Conservation (phyloP, 2,797 vertebrate species). For the Onychomys arenicola region DNA sequence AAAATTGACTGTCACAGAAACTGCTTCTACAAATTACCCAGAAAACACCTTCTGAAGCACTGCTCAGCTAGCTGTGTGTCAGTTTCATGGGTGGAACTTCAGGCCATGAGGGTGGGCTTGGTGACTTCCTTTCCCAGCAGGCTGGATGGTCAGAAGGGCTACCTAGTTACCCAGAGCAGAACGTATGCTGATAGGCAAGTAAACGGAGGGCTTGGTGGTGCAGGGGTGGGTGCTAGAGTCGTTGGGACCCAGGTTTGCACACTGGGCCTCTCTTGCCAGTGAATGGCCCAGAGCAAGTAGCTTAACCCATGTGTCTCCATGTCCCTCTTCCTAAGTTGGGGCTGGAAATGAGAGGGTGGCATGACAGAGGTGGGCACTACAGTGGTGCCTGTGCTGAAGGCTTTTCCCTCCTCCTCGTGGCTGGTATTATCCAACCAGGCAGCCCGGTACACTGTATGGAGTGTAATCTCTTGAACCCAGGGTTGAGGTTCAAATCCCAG, state of each 20-base stretch:
- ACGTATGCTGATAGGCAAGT: not conserved
- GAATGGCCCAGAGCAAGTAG: not conserved
- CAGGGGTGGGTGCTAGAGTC: not conserved
- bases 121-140: not conserved
- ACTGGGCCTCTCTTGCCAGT: not conserved
- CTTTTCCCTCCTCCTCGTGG: rapidly evolving
- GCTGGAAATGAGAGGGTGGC: not conserved
- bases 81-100: not conserved
- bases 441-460: not conserved
- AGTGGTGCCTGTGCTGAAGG: not conserved
- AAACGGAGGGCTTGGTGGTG: not conserved
- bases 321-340: not conserved
- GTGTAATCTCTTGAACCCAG: not conserved
- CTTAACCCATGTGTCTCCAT: not conserved
- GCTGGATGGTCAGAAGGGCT: rapidly evolving
- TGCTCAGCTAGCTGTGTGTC: not conserved
- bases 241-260: not conserved
- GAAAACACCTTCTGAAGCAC: not conserved
- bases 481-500: not conserved
- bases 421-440: not conserved
- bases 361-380: not conserved
- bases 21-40: not conserved
- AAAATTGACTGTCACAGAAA: not conserved
- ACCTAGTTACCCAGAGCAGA: not conserved
- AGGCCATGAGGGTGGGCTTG: not conserved